Evolutionary conservation across 37 sponge, comb jelly and placozoan species (phyloP).

Genomic region (Hexactinellida sp.): DNA sequence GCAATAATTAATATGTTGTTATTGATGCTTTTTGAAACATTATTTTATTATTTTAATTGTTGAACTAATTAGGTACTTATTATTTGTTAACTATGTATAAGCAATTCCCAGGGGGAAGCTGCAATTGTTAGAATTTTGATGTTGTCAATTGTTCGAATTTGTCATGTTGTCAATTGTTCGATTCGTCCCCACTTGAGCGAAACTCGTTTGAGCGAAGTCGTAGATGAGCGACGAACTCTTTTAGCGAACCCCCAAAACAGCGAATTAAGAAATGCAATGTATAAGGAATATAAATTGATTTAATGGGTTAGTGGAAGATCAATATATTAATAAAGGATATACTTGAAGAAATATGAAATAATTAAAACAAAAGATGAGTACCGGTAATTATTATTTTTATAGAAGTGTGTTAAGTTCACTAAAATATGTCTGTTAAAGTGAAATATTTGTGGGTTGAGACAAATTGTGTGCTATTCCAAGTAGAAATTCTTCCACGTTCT

Average conservation of each 20-base stretch:
- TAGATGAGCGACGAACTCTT: neutral
- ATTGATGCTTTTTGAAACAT: too few relatives aligned
- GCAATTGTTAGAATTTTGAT: too few relatives aligned
- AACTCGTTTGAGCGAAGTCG: neutral
- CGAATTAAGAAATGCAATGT: constrained; percentile 11
- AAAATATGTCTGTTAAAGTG: neutral
- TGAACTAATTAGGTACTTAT: too few relatives aligned
- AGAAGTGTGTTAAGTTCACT: neutral
- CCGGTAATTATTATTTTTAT: neutral
- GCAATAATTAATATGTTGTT: too few relatives aligned
- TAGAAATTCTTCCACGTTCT: constrained; percentile 9
- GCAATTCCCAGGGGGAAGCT: too few relatives aligned
- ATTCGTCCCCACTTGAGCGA: constrained; percentile 5
- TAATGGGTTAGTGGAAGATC: neutral
- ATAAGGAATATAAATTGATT: constrained; percentile 14
- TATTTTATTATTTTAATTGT: too few relatives aligned
- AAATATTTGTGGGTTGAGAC: neutral
- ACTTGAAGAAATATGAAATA: neutral
- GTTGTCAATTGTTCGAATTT: too few relatives aligned
- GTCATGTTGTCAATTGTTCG: neutral
- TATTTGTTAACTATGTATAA: too few relatives aligned
- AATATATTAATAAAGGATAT: neutral
- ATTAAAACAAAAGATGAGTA: too few relatives aligned
- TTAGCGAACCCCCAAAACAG: neutral
- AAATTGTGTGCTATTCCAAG: constrained; percentile 11